These are phyloP conservation scores for Pseudomyrmex sp. DNA, from an alignment of 1,140 invertebrate genomes.

Conservation along the genomic window DNA sequence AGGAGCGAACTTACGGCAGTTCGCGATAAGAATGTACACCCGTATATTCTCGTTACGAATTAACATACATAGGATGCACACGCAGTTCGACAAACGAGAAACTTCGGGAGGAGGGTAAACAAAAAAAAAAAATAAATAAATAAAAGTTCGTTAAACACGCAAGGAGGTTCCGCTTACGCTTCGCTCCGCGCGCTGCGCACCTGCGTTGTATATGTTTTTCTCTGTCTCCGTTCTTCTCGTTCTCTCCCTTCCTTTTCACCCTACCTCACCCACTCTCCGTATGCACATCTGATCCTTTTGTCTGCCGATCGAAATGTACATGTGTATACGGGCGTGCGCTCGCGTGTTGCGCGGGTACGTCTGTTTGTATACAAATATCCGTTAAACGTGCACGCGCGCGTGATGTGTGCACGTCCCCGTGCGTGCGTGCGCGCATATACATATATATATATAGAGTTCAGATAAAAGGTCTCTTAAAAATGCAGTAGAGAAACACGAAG, in stretches of 20 bases:
- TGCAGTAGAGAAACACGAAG: too few species aligned
- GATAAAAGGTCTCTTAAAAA: too few species aligned
- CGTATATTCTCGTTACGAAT: slow-evolving; percentile 7
- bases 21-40: slow-evolving; percentile 17
- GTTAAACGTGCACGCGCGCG: slow-evolving; percentile 38
- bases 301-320: slow-evolving; percentile 18
- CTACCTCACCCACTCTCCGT: slow-evolving; percentile 20
- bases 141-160: slow-evolving; percentile 24
- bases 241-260: background rate
- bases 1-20: background rate
- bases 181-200: slow-evolving; percentile 37
- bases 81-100: background rate
- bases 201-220: slow-evolving; percentile 43
- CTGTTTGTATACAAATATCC: slow-evolving; percentile 52
- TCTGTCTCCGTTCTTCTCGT: slow-evolving; percentile 2
- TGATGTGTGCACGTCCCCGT: background rate
- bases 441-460: too few species aligned
- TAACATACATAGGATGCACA: slow-evolving; percentile 12
- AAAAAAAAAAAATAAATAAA: background rate
- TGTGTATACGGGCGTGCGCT: background rate
- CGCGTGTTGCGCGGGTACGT: background rate
- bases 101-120: background rate
- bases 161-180: background rate
- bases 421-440: background rate
- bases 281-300: slow-evolving; percentile 58